phyloP scores from a whole-genome alignment of 2,113 vertebrate genomes.

The Peromyscus leucopus region DNA sequence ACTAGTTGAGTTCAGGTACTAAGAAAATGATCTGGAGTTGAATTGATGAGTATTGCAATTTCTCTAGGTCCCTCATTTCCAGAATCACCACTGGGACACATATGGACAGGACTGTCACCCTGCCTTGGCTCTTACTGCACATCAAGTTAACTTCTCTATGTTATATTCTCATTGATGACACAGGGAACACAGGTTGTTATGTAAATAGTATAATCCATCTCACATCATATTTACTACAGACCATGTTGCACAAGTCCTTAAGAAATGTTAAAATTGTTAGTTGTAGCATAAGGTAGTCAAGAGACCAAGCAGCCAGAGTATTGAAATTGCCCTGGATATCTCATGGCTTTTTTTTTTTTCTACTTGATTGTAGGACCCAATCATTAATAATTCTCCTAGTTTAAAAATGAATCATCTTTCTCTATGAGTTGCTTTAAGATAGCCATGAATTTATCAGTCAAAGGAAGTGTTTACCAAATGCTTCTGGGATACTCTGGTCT shows the following conservation, averaged over 20 bases:
- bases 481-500: constrained; percentile 24
- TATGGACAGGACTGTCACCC: background rate
- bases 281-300: background rate
- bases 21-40: constrained; percentile 15
- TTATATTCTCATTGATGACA: constrained; percentile 3
- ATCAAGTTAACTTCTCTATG: background rate
- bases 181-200: background rate
- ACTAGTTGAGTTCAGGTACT: background rate
- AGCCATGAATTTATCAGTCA: constrained; percentile 31
- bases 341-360: background rate
- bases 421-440: constrained; percentile 8
- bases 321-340: background rate
- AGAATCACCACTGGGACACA: background rate
- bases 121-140: background rate
- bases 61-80: background rate
- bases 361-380: background rate
- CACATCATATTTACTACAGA: background rate
- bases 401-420: constrained; percentile 29
- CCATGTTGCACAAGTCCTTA: background rate
- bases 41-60: background rate
- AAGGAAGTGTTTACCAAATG: background rate
- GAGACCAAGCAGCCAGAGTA: background rate
- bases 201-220: background rate
- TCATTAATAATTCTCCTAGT: background rate
- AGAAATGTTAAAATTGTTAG: background rate